Percentiles rank a stretch among this genome's conserved stretches.
Conservation (phyloP, 2,797 vertebrate species). For the Ceryle rudis region DNA sequence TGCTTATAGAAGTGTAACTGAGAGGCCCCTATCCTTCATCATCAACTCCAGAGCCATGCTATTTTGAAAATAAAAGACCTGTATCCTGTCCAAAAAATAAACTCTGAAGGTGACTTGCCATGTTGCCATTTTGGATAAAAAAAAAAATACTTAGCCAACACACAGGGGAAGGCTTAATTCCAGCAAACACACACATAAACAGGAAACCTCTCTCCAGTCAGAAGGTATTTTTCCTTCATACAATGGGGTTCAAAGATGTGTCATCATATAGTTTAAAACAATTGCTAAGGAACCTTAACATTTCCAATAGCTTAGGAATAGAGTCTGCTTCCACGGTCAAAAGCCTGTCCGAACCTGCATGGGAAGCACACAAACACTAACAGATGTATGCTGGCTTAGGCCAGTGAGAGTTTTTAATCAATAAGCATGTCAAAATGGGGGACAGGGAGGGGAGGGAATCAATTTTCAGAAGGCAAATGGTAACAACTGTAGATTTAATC, state of each 20-base stretch:
- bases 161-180: constrained; percentile 69
- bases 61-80: constrained; percentile 62
- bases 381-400: constrained; percentile 37
- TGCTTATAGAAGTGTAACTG: neutral
- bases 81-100: constrained; percentile 65
- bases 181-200: constrained; percentile 76
- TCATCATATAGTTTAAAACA: constrained; percentile 73
- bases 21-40: constrained; percentile 34
- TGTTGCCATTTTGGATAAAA: constrained; percentile 65
- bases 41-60: constrained; percentile 29
- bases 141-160: constrained; percentile 16
- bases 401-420: constrained; percentile 71
- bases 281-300: constrained; percentile 54
- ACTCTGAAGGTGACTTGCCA: constrained; percentile 32
- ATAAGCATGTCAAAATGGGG: constrained; percentile 65
- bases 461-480: constrained; percentile 80
- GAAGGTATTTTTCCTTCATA: constrained; percentile 74
- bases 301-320: constrained; percentile 49
- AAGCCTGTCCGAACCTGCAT: constrained; percentile 60
- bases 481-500: constrained; percentile 80
- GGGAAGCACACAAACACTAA: constrained; percentile 44
- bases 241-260: constrained; percentile 79
- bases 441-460: constrained; percentile 52
- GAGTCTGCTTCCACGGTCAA: constrained; percentile 9
- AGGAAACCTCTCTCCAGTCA: constrained; percentile 78